These are phyloP conservation scores for Adelognathus sp. DNA, from an alignment of 2,888 invertebrate species.

Conservation along the genomic window DNA sequence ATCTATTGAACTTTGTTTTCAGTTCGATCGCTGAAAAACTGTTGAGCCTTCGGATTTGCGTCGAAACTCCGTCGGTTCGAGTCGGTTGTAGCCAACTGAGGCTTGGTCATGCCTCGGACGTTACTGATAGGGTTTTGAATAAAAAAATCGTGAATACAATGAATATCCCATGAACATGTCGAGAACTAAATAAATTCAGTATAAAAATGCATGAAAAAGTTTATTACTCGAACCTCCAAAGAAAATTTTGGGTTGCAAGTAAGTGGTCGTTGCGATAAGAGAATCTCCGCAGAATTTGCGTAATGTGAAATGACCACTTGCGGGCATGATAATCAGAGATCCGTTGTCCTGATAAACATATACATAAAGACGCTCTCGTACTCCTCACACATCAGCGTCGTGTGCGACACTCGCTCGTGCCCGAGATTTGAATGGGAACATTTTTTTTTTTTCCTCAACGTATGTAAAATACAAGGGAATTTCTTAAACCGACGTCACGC, in stretches of 20 bases:
- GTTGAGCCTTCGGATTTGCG: no score
- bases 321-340: neutral
- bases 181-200: neutral
- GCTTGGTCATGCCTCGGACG: no score
- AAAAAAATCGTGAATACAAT: neutral
- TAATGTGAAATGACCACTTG: neutral
- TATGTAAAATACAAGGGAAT: constrained; percentile 6
- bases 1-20: no score
- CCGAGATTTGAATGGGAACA: neutral
- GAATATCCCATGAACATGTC: neutral
- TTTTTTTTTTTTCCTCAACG: constrained; percentile 29
- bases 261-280: neutral
- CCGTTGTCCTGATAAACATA: neutral
- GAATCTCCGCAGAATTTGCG: neutral
- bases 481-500: constrained; percentile 62
- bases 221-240: neutral
- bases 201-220: neutral
- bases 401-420: neutral
- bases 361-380: neutral
- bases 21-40: no score
- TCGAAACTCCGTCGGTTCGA: no score
- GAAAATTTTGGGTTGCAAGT: neutral
- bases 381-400: neutral
- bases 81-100: no score
- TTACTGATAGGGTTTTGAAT: no score